Base-by-base conservation (phyloP, 1,140 invertebrate species). In the Riptortus pedestris region DNA sequence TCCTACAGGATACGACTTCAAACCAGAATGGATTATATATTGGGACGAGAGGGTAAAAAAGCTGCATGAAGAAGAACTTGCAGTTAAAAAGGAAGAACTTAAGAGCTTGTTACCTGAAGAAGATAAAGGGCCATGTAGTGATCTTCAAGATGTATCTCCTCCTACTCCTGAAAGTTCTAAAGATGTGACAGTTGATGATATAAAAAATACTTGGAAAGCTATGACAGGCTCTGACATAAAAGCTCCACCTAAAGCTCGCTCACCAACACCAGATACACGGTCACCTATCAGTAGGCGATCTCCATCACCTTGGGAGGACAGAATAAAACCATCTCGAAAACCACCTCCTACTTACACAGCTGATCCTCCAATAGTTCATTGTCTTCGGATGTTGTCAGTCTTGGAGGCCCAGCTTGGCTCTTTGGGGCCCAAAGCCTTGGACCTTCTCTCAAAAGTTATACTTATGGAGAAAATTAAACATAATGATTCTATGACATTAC, bases 11-110 rank as follows among this genome's bases (percentile, higher is more conserved):
- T 82, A 90, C 71, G 88, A 92, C 70, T 91, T 88, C 70, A 91
- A 90, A 69, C 86, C 88, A 0, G 88, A 91, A 69, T 92, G 89
- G 89, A 90, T 90, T 47, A 75, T 80, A 33, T 90, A 82, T 70
- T 92, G 89, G 89, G 88, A 86, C 70, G 81, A 82, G 62, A 78
- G 85, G 16, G 87, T 90, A 82, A 81, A 84, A 24, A 85, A 90
- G 64, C 73, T 92, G 2, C 85, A 88, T 69, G 79, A 81, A 14
- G 81, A 82, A 22, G 84, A 87, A 65, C 59, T 88, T 5, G 76
- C 80, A 38, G 71, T 75, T 9, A 75, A 80, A 24, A 79, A 80
- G 66, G 81, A 79, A 64, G 79, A 81, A 33, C 76, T 82, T 4
- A 76, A 77, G 38, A 77, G 78, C 7, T 76, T 79, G 38, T 71